Conservation (phyloP, 92 coral and sea anemone species). For the Palythoa grandiflora region DNA sequence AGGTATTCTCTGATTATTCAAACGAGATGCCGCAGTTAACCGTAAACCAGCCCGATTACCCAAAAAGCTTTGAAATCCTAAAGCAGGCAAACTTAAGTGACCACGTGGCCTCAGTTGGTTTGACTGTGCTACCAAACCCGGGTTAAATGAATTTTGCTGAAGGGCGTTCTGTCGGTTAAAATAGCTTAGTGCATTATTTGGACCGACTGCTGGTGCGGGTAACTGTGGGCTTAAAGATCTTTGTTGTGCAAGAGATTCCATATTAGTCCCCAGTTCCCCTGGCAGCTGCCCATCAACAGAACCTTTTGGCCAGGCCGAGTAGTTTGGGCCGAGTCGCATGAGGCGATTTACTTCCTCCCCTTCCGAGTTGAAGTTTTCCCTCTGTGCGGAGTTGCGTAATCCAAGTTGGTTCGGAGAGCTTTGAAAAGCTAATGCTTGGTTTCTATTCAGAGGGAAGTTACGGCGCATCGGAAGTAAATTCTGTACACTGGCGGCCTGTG, state of each 20-base stretch:
- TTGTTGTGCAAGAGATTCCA: constrained; percentile 33
- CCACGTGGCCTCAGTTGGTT: constrained; percentile 27
- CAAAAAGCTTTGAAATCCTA: constrained; percentile 6
- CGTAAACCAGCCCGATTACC: constrained; percentile 29
- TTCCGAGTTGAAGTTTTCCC: background rate
- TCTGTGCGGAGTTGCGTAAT: background rate
- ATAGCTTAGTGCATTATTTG: constrained; percentile 12
- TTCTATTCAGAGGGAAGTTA: constrained; percentile 31
- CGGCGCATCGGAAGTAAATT: constrained; percentile 2
- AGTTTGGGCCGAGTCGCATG: constrained; percentile 26
- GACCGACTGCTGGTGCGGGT: background rate
- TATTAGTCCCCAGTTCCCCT: constrained; percentile 1
- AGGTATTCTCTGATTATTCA: background rate
- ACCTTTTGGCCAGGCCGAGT: constrained; percentile 45
- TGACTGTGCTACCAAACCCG: constrained; percentile 4
- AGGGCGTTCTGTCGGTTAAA: background rate
- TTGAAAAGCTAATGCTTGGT: constrained; percentile 12
- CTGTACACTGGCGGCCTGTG: constrained; percentile 21
- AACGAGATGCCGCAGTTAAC: background rate
- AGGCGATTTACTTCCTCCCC: constrained; percentile 31
- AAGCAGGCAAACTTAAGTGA: background rate
- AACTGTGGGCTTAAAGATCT: constrained; percentile 32
- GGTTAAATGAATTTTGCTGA: constrained; percentile 13
- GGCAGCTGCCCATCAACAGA: background rate
- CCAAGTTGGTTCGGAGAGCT: constrained; percentile 7